phyloP scores from a whole-genome alignment of 2,113 vertebrate species.

The Mungos mungo region DNA sequence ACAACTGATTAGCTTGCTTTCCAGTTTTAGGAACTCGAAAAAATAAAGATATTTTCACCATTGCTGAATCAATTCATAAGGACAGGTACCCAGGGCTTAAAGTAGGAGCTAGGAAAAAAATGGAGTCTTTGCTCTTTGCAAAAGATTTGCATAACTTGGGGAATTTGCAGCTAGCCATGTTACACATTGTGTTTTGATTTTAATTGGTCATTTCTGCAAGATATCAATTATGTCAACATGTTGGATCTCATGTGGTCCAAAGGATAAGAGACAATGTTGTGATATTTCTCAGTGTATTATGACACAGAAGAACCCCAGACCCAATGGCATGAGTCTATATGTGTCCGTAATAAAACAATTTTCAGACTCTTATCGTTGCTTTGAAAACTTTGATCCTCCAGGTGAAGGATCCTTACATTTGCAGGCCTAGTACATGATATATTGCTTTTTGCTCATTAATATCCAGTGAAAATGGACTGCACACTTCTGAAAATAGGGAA shows the following conservation, averaged over 20 bases:
- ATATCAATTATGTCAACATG: not conserved
- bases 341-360: not conserved
- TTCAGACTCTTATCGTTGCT: not conserved
- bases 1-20: constrained; percentile 1
- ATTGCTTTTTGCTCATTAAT: not conserved
- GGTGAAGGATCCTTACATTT: not conserved
- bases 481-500: not conserved
- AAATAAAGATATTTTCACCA: not conserved
- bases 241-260: not conserved
- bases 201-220: not conserved
- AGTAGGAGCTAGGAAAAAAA: not conserved
- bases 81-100: not conserved
- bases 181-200: not conserved
- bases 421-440: not conserved
- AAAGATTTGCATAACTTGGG: not conserved
- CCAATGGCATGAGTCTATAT: not conserved
- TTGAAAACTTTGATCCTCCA: not conserved
- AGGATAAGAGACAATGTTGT: not conserved
- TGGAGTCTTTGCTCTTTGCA: not conserved
- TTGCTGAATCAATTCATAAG: not conserved
- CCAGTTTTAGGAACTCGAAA: not conserved
- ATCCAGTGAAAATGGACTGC: not conserved
- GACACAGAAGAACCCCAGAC: not conserved
- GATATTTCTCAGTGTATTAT: not conserved
- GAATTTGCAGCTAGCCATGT: not conserved